phyloP scores from a whole-genome alignment of 2,888 invertebrate genomes.

The Trissoscelio sp. region DNA sequence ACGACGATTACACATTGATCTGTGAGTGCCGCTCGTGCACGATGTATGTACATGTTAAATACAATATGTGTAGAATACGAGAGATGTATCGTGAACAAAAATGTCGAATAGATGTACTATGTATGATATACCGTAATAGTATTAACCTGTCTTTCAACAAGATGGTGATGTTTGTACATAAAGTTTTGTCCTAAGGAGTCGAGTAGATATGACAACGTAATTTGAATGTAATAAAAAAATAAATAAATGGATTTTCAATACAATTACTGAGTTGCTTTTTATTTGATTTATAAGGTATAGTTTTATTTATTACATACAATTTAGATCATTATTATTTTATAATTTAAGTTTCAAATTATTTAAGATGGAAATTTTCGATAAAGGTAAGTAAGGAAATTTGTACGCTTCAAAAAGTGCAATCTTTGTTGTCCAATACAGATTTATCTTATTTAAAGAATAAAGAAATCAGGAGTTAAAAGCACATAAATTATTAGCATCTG shows the following conservation, averaged over 20 bases:
- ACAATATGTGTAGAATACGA: constrained; percentile 64
- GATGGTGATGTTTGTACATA: constrained; percentile 78
- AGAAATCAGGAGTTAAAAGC: constrained; percentile 18
- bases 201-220: constrained; percentile 75
- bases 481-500: background rate
- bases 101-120: constrained; percentile 77
- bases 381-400: too few species aligned
- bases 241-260: constrained; percentile 82
- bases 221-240: constrained; percentile 76
- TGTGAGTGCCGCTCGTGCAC: constrained; percentile 46
- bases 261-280: too few species aligned
- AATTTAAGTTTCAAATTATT: too few species aligned
- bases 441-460: background rate
- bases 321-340: too few species aligned
- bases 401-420: too few species aligned
- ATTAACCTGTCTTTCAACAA: constrained; percentile 77
- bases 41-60: constrained; percentile 59
- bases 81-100: constrained; percentile 60
- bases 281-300: too few species aligned
- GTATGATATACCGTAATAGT: constrained; percentile 81
- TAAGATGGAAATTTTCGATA: too few species aligned
- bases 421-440: too few species aligned
- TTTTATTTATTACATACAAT: too few species aligned
- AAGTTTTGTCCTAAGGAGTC: constrained; percentile 74
- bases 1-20: constrained; percentile 55